Base-by-base conservation (phyloP, 2,113 vertebrate genomes). In the Pandion haliaetus region DNA sequence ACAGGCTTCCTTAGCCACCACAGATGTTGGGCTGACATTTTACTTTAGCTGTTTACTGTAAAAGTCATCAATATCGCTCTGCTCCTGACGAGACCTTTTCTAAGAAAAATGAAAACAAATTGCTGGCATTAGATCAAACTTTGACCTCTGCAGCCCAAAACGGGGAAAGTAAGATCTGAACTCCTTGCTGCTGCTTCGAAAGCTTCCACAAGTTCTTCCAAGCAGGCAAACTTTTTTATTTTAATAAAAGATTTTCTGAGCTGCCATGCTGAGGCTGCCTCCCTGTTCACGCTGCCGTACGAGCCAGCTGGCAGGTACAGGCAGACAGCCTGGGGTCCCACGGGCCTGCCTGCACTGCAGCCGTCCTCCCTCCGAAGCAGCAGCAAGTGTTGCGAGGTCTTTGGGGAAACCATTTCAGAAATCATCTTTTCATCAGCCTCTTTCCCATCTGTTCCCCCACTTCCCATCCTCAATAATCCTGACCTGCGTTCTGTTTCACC, bases 21-120 rank as follows among this genome's bases (percentile, higher is more conserved):
- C 79, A 88, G 86, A 95, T 73, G 73, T 79, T 61, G 47, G 49
- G 67, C 76, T 95, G 96, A 96, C 86, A 96, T 95, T 96, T 93
- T 78, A 82, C 88, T 97, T 92, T 5, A 93, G 92, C 73, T 83
- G 34, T 71, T 91, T 91, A 77, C 92, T 93, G 67, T 80, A 87
- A 71, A 95, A 97, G 45, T 67, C 93, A 97, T 94, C 89, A 79
- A 84, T 87, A 85, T 28, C 0, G 0, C 77, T 82, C 44, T 2
- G 9, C 49, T 95, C 81, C 58, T 61, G 67, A 90, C 74, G 71
- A 92, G 73, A 95, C 66, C 83, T 95, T 90, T 95, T 62, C 86
- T 69, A 82, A 88, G 49, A 93, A 94, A 95, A 96, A 95, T 77
- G 82, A 96, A 92, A 96, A 88, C 84, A 94, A 97, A 95, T 87